Conservation (phyloP, 1,140 invertebrate species). For the Bombus huntii region DNA sequence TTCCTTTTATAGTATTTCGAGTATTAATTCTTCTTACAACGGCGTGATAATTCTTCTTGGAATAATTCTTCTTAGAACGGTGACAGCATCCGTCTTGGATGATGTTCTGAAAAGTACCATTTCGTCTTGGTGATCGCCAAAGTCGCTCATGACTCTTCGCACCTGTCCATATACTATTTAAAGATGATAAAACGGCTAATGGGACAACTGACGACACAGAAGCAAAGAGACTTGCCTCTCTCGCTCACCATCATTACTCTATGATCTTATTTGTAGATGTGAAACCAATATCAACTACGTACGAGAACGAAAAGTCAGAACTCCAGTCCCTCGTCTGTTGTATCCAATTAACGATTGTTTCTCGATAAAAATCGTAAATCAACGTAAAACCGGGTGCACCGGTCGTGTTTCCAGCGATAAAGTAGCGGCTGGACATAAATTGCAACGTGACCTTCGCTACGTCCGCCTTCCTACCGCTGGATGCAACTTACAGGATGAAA, state of each 20-base stretch:
- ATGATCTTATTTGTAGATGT: not conserved
- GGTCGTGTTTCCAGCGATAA: slow-evolving; percentile 35
- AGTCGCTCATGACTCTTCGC: not conserved
- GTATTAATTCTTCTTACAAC: not conserved
- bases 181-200: not conserved
- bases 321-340: not conserved
- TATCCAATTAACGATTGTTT: slow-evolving; percentile 45
- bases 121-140: not conserved
- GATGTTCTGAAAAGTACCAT: not conserved
- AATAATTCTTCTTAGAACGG: not conserved
- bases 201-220: too few species aligned
- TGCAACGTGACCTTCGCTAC: slow-evolving; percentile 48
- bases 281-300: not conserved
- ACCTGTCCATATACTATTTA: not conserved
- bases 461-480: not conserved
- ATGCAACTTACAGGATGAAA: slow-evolving; percentile 38
- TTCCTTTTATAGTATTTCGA: not conserved
- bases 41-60: too few species aligned
- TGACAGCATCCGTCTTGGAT: not conserved
- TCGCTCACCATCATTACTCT: not conserved
- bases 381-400: not conserved
- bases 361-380: slow-evolving; percentile 50
- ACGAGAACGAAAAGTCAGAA: not conserved
- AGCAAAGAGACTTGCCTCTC: not conserved
- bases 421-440: slow-evolving; percentile 31